Percentiles rank a stretch among this genome's conserved stretches.
Evolutionary conservation across 92 coral and sea anemone genomes (phyloP).

Genomic region (Siderastrea radians): DNA sequence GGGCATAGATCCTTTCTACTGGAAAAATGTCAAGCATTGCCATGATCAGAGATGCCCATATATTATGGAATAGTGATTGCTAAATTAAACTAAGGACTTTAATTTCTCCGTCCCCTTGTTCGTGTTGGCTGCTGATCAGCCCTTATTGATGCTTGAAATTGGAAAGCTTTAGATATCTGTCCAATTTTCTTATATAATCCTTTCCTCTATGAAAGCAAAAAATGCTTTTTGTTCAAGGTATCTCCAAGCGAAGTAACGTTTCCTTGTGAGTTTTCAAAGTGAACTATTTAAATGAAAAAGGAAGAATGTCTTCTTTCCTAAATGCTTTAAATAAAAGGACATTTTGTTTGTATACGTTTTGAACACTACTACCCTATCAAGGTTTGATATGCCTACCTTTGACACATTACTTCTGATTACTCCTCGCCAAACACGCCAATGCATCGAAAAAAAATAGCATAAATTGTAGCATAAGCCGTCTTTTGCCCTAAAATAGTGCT

Average conservation of each 20-base stretch:
- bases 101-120: neutral
- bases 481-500: no score
- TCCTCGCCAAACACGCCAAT: no score
- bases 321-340: constrained; percentile 10
- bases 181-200: neutral
- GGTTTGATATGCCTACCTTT: no score
- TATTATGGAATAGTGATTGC: no score
- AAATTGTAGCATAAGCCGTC: no score
- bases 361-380: no score
- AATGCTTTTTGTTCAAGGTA: neutral
- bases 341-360: neutral
- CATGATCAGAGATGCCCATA: no score
- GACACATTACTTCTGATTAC: no score
- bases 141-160: neutral
- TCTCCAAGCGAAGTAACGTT: neutral
- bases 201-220: neutral
- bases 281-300: constrained; percentile 31
- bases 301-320: constrained; percentile 33
- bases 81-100: no score
- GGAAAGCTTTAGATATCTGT: neutral
- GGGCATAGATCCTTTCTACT: no score
- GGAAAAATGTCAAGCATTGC: no score
- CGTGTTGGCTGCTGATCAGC: neutral
- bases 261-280: neutral
- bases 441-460: no score